Conservation (phyloP, 2,113 vertebrate genomes). For the Crotalus horridus region DNA sequence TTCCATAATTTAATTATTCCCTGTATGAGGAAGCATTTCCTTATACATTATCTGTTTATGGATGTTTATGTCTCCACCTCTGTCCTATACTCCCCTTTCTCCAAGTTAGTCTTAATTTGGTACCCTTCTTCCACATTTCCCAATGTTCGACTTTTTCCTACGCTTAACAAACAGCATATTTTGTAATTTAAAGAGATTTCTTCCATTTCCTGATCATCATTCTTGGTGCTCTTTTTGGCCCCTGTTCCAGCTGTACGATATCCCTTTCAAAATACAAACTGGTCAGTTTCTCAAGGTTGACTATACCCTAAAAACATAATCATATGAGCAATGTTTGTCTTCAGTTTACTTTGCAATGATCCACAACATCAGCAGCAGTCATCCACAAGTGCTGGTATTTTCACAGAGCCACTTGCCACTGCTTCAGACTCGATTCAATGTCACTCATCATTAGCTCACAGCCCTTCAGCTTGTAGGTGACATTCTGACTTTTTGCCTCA, state of each 20-base stretch:
- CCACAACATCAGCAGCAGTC: background rate
- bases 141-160: background rate
- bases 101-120: background rate
- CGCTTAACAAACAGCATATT: background rate
- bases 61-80: background rate
- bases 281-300: background rate
- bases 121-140: background rate
- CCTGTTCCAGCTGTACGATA: background rate
- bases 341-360: background rate
- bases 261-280: background rate
- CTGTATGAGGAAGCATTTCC: background rate
- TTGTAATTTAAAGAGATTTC: background rate
- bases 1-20: background rate
- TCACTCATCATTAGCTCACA: background rate
- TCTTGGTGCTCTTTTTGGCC: background rate
- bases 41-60: background rate
- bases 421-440: background rate
- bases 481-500: background rate
- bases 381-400: background rate
- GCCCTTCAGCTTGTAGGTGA: background rate
- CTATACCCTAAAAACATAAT: background rate
- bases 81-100: background rate
- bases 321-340: background rate
- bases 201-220: background rate
- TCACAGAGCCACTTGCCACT: background rate